These are phyloP conservation scores for Otolemur garnettii DNA, from an alignment of 2,113 vertebrate genomes.

Conservation along the genomic window DNA sequence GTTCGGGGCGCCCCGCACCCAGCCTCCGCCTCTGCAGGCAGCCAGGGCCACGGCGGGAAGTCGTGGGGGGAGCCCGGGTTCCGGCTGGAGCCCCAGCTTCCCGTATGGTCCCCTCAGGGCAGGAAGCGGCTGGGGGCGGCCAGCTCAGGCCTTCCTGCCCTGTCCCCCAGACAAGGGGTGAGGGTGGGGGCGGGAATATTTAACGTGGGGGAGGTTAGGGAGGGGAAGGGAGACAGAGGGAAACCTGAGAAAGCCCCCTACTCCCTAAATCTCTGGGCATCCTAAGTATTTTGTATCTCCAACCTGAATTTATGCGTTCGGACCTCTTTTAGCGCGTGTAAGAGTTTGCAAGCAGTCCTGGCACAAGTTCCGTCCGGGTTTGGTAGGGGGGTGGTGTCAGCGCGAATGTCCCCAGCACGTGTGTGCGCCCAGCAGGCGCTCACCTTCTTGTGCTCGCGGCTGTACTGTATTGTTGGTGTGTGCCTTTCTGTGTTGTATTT, in stretches of 20 bases:
- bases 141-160: constrained; percentile 74
- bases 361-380: neutral
- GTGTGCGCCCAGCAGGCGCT: neutral
- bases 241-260: neutral
- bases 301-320: neutral
- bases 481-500: neutral
- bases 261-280: neutral
- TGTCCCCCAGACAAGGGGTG: neutral
- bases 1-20: neutral
- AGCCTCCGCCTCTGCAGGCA: neutral
- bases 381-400: neutral
- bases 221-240: neutral
- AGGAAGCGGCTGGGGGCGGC: constrained; percentile 74
- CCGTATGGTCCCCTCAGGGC: constrained; percentile 66
- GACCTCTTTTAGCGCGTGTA: neutral
- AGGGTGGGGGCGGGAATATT: neutral
- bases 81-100: constrained; percentile 79
- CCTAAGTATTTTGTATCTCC: neutral
- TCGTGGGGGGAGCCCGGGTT: constrained; percentile 78
- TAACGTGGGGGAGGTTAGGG: neutral
- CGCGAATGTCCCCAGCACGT: neutral
- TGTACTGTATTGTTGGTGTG: neutral
- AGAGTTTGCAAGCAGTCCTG: neutral
- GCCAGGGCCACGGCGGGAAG: constrained; percentile 60
- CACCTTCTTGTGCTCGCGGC: neutral